Evolutionary conservation across 1,140 invertebrate genomes (phyloP).

Genomic region (Diorhabda carinulata): DNA sequence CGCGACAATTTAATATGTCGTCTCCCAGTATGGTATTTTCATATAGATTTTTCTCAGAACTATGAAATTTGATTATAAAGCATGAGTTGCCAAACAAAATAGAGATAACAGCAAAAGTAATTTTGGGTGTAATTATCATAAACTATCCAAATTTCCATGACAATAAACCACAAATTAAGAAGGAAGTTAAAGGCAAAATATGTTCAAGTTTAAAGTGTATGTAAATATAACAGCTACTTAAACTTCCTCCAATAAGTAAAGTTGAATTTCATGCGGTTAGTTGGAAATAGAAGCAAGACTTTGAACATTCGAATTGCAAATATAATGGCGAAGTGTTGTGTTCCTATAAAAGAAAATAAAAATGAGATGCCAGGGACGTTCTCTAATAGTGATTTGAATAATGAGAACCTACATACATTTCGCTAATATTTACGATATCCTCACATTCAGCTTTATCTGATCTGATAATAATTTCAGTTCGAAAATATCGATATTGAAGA

Average conservation of each 20-base stretch:
- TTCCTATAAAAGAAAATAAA: constrained; percentile 11
- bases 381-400: neutral
- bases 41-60: too few relatives aligned
- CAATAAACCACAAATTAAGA: neutral
- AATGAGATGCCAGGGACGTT: neutral
- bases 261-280: constrained; percentile 33
- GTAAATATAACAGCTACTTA: constrained; percentile 28
- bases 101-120: too few relatives aligned
- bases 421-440: too few relatives aligned
- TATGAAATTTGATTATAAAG: too few relatives aligned
- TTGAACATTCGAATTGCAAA: constrained; percentile 39
- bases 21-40: too few relatives aligned
- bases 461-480: too few relatives aligned
- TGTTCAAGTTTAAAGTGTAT: constrained; percentile 16
- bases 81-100: too few relatives aligned
- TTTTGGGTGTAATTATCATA: neutral
- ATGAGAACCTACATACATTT: too few relatives aligned
- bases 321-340: constrained; percentile 36
- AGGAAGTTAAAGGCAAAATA: constrained; percentile 14
- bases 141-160: neutral
- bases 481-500: too few relatives aligned
- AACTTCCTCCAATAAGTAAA: constrained; percentile 31
- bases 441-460: too few relatives aligned
- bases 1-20: too few relatives aligned
- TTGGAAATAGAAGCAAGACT: constrained; percentile 26